Percentiles rank a stretch among this genome's conserved stretches.
phyloP scores from a whole-genome alignment of 1,140 invertebrate genomes.

The Drosophila ogumai region DNA sequence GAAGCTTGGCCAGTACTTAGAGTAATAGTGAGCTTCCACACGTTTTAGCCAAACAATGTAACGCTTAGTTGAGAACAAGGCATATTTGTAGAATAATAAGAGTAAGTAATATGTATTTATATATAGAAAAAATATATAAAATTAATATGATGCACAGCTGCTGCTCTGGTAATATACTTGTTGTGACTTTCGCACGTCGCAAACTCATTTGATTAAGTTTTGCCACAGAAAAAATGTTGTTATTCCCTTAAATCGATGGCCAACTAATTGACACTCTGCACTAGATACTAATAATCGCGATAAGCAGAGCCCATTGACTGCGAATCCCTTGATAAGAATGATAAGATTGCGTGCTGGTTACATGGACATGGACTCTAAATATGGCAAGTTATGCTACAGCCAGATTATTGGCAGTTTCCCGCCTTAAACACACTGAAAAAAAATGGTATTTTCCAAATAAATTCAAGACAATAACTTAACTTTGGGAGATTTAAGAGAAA shows the following conservation, averaged over 20 bases:
- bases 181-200: conserved; percentile 13
- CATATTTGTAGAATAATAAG: background rate
- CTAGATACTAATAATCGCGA: conserved; percentile 30
- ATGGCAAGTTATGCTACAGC: background rate
- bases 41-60: conserved; percentile 12
- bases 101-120: no score
- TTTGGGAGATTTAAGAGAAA: background rate
- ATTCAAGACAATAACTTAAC: no score
- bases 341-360: conserved; percentile 45
- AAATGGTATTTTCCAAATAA: background rate
- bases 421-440: background rate
- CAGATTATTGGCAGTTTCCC: conserved; percentile 15
- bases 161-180: background rate
- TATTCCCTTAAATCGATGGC: background rate
- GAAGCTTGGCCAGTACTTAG: background rate
- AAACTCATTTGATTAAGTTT: background rate
- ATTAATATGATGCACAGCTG: background rate
- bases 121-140: background rate
- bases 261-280: conserved; percentile 8
- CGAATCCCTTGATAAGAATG: conserved; percentile 33
- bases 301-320: conserved; percentile 28
- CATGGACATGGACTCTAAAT: conserved; percentile 6
- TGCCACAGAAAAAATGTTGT: background rate
- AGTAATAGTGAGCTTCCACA: background rate
- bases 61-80: background rate